Evolutionary conservation across 2,113 vertebrate species (phyloP).

Genomic region (Dolichallabes microphthalmus): DNA sequence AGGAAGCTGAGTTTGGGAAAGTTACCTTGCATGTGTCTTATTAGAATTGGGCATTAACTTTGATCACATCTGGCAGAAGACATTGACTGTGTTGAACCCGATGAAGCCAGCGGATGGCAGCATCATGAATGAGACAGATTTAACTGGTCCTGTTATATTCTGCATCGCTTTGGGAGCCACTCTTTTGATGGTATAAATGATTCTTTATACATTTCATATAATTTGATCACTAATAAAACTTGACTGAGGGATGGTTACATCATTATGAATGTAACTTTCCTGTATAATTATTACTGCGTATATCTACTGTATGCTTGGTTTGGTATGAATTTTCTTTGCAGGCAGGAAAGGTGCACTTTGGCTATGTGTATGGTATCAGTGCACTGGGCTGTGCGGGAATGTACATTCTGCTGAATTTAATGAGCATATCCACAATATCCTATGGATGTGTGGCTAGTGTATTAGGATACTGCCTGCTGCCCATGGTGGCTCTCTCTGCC

Average conservation of each 20-base stretch:
- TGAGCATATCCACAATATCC: constrained; percentile 77
- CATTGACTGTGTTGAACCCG: constrained; percentile 85
- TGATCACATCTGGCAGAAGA: constrained; percentile 90
- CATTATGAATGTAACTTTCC: too few relatives aligned
- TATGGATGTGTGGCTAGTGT: constrained; percentile 84
- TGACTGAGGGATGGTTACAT: neutral
- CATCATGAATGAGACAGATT: constrained; percentile 89
- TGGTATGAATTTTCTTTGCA: constrained; percentile 47
- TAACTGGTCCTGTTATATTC: constrained; percentile 82
- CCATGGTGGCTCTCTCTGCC: constrained; percentile 82
- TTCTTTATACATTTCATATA: neutral
- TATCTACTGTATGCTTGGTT: neutral
- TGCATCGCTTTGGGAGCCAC: constrained; percentile 79
- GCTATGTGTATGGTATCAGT: constrained; percentile 84
- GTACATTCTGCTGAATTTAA: constrained; percentile 79
- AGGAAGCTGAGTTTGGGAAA: neutral
- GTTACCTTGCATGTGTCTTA: neutral
- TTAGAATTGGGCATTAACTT: constrained; percentile 90
- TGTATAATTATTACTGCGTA: neutral
- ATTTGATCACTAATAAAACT: neutral
- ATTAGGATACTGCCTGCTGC: constrained; percentile 84
- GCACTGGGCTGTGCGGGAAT: constrained; percentile 79
- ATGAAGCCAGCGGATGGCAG: constrained; percentile 86
- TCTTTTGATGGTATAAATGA: constrained; percentile 76
- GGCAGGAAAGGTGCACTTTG: constrained; percentile 87